Conservation (phyloP, 2,888 invertebrate genomes). For the Luffia ferchaultella region DNA sequence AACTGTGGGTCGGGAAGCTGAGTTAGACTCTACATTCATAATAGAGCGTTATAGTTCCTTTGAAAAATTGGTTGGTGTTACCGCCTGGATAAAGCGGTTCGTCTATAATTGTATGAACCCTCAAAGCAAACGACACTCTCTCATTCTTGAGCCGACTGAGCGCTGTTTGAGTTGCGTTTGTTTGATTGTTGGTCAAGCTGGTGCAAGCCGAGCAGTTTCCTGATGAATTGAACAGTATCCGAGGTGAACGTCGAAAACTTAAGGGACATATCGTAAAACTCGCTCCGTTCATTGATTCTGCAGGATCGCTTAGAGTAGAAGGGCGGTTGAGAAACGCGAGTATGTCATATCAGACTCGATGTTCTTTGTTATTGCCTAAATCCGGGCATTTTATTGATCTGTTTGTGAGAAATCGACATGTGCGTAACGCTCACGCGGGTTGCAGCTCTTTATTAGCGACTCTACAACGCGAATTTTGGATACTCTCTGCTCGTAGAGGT, state of each 20-base stretch:
- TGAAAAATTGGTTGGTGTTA: background rate
- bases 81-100: background rate
- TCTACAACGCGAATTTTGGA: background rate
- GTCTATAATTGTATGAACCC: background rate
- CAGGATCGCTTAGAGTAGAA: slow-evolving; percentile 5
- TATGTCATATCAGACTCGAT: no score
- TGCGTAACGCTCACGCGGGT: background rate
- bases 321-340: slow-evolving; percentile 11
- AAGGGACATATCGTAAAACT: no score
- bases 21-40: background rate
- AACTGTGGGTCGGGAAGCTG: background rate
- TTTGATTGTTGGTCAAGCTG: background rate
- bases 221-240: background rate
- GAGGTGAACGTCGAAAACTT: background rate
- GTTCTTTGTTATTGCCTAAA: background rate
- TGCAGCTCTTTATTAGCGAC: background rate
- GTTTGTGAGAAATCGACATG: background rate
- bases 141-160: background rate
- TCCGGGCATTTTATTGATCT: background rate
- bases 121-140: background rate
- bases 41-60: background rate
- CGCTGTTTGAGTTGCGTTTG: background rate
- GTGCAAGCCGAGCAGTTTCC: background rate
- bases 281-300: background rate
- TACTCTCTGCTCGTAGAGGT: background rate